Percentiles rank a stretch among this genome's conserved stretches.
Conservation (phyloP, 2,888 invertebrate species). For the Antitype chi region DNA sequence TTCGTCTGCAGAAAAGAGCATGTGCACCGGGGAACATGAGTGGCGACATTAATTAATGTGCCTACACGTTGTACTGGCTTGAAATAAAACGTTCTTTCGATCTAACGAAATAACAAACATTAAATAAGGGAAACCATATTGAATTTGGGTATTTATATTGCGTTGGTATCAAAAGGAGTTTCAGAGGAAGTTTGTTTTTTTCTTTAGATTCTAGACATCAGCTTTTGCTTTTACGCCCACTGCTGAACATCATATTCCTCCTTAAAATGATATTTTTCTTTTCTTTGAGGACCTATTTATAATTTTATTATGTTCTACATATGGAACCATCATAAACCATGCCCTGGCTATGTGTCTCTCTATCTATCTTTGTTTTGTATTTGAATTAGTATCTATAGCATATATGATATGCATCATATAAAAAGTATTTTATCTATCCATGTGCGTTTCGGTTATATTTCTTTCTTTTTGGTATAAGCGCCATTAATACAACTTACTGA, state of each 20-base stretch:
- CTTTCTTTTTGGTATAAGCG: no score
- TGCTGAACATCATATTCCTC: not conserved
- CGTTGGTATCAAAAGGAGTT: not conserved
- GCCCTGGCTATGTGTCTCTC: no score
- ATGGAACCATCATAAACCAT: no score
- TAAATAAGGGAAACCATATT: constrained; percentile 38
- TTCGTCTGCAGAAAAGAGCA: constrained; percentile 25
- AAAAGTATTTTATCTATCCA: no score
- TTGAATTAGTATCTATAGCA: no score
- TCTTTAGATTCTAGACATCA: not conserved
- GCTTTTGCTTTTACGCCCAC: not conserved
- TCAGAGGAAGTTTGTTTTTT: constrained; percentile 1
- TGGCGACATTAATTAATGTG: constrained; percentile 54
- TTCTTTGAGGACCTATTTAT: no score
- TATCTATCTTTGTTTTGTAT: no score
- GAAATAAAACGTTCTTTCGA: constrained; percentile 46
- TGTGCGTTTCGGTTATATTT: no score
- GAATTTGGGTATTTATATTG: not conserved
- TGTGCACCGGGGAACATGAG: constrained; percentile 48
- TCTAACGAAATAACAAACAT: constrained; percentile 42
- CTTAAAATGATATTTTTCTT: not conserved
- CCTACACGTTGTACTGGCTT: constrained; percentile 42
- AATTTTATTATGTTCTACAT: no score
- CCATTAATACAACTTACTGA: no score
- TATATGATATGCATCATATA: no score